A percentile compares a stretch with the other conserved stretches of the same genome.
Conservation (phyloP, 2,797 vertebrate species). For the Tamandua tetradactyla region DNA sequence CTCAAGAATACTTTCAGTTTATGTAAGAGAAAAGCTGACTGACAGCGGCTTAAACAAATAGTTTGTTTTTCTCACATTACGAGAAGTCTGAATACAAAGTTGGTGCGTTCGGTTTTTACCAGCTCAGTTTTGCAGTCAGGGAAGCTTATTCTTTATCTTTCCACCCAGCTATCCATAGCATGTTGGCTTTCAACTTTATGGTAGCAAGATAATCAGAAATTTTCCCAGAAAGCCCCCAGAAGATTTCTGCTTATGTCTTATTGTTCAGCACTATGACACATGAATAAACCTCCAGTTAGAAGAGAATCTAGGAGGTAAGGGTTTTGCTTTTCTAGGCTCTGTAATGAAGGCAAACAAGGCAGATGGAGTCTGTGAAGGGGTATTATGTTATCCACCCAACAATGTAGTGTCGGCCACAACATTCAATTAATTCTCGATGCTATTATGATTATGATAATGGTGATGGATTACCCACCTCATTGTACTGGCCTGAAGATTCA, state of each 20-base stretch:
- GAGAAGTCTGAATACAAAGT: constrained; percentile 14
- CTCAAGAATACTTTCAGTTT: constrained; percentile 55
- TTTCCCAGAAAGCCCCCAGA: neutral
- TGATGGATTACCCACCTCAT: neutral
- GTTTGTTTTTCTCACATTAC: neutral
- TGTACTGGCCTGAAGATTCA: neutral
- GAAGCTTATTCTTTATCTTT: constrained; percentile 4
- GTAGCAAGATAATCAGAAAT: constrained; percentile 2
- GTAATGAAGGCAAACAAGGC: neutral
- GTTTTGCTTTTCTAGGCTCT: neutral
- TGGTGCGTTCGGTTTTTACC: constrained; percentile 44
- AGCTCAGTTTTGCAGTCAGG: neutral
- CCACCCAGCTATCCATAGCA: neutral
- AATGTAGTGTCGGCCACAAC: neutral
- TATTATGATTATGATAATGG: neutral
- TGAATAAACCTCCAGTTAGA: neutral
- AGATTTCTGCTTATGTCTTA: neutral
- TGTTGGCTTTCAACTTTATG: constrained; percentile 1
- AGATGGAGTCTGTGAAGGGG: neutral
- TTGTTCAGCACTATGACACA: neutral
- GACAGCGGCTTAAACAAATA: constrained; percentile 40
- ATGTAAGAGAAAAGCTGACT: constrained; percentile 33
- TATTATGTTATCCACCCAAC: neutral
- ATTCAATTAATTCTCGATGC: neutral
- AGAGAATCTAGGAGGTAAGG: neutral